phyloP scores from a whole-genome alignment of 1,140 invertebrate genomes.

The Drosophila bocqueti region DNA sequence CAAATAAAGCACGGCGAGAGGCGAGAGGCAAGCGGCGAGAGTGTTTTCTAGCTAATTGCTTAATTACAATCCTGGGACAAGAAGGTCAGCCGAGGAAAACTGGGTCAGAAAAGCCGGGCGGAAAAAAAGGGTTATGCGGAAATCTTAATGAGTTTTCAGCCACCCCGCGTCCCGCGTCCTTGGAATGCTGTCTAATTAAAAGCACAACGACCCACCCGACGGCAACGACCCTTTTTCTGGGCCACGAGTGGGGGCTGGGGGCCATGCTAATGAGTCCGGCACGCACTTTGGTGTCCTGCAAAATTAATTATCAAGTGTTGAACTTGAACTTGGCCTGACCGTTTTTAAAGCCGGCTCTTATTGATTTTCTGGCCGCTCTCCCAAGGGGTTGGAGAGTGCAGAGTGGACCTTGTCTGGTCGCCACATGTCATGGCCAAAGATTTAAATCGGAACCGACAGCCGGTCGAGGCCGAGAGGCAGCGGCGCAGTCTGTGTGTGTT shows the following conservation, averaged over 20 bases:
- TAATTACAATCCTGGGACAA: constrained; percentile 59
- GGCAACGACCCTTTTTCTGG: constrained; percentile 52
- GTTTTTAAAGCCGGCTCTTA: constrained; percentile 54
- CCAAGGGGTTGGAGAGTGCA: background rate
- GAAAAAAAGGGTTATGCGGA: constrained; percentile 51
- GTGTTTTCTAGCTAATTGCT: constrained; percentile 76
- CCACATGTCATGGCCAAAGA: constrained; percentile 78
- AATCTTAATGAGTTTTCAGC: constrained; percentile 77
- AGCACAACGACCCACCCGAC: constrained; percentile 77
- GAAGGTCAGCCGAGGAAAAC: constrained; percentile 54
- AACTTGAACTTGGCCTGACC: constrained; percentile 71
- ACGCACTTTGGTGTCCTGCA: constrained; percentile 53
- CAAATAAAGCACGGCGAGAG: background rate
- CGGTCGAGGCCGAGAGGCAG: constrained; percentile 12
- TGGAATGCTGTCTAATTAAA: constrained; percentile 71
- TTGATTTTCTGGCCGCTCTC: constrained; percentile 53
- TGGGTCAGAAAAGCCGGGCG: constrained; percentile 62
- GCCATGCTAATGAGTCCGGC: constrained; percentile 57
- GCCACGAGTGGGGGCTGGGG: background rate
- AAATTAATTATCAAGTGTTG: constrained; percentile 82
- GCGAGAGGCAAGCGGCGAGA: constrained; percentile 35
- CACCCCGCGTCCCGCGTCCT: constrained; percentile 19
- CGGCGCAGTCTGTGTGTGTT: constrained; percentile 12
- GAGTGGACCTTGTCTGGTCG: constrained; percentile 53
- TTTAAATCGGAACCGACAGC: constrained; percentile 79